Conservation (phyloP, 2,888 invertebrate genomes). For the Eulithis testata region DNA sequence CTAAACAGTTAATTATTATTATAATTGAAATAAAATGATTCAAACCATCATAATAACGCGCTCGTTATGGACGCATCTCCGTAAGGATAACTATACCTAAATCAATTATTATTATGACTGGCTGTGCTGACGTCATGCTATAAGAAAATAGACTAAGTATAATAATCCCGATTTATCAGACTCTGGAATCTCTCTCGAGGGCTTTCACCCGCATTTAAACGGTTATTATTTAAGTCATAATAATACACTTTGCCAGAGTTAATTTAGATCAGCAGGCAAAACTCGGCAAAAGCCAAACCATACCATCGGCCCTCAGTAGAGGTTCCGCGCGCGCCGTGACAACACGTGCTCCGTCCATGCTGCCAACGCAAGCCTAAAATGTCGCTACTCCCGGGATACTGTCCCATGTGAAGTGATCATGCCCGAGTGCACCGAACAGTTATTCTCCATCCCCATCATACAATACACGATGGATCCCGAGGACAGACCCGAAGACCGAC, state of each 20-base stretch:
- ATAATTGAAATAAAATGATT: background rate
- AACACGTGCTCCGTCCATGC: conserved; percentile 33
- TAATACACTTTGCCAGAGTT: conserved; percentile 18
- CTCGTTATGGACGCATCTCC: conserved; percentile 4
- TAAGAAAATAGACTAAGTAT: conserved; percentile 8
- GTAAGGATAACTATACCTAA: conserved; percentile 14
- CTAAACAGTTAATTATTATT: background rate
- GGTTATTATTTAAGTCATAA: conserved; percentile 23
- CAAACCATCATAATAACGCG: background rate
- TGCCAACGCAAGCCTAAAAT: conserved; percentile 35
- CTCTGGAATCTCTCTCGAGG: background rate
- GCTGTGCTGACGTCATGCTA: conserved; percentile 44
- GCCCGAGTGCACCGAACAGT: conserved; percentile 80
- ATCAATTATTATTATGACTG: background rate
- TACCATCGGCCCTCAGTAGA: conserved; percentile 19
- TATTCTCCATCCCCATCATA: conserved; percentile 78
- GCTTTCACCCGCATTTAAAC: conserved; percentile 44
- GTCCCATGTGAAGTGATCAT: conserved; percentile 65
- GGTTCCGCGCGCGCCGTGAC: conserved; percentile 30
- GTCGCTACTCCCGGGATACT: conserved; percentile 37
- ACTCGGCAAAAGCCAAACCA: conserved; percentile 19
- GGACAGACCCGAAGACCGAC: conserved; percentile 64
- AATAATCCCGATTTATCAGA: background rate
- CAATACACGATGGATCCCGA: conserved; percentile 80
- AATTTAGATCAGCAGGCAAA: conserved; percentile 9